Percentiles rank a stretch among this genome's conserved stretches.
These are phyloP conservation scores for Uloborus diversus DNA, from an alignment of 1,140 invertebrate species.

Conservation along the genomic window DNA sequence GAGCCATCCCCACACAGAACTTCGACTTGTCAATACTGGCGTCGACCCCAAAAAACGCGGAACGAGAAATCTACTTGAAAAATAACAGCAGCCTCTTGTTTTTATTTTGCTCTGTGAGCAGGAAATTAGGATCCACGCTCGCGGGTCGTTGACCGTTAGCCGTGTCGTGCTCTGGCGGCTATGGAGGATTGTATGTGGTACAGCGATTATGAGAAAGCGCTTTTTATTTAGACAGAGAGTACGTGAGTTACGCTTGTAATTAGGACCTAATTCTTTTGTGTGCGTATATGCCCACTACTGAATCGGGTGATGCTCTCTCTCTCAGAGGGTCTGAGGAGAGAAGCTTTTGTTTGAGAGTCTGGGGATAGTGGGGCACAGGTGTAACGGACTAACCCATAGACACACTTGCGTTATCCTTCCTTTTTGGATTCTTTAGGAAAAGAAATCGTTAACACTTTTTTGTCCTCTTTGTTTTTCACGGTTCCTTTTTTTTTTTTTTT, in stretches of 20 bases:
- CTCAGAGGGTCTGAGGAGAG: not conserved
- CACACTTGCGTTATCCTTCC: not conserved
- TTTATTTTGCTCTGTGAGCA: not conserved
- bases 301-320: not conserved
- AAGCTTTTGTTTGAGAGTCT: not conserved
- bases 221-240: not conserved
- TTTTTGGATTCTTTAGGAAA: too few species aligned
- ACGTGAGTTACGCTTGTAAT: not conserved
- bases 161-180: not conserved
- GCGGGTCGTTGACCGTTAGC: not conserved
- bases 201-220: not conserved
- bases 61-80: not conserved
- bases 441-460: too few species aligned
- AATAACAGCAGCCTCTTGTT: not conserved
- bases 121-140: not conserved
- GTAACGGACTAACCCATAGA: not conserved
- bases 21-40: too few species aligned
- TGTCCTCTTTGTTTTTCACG: too few species aligned
- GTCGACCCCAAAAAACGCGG: not conserved
- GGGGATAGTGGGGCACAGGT: not conserved
- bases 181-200: not conserved
- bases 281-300: not conserved
- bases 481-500: too few species aligned
- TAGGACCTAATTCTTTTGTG: conserved; percentile 2
- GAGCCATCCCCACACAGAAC: too few species aligned